Evolutionary conservation across 2,797 vertebrate genomes (phyloP), one percentile per base, ranked within the genome.

Genomic region (Mormyrops boulengeri): DNA sequence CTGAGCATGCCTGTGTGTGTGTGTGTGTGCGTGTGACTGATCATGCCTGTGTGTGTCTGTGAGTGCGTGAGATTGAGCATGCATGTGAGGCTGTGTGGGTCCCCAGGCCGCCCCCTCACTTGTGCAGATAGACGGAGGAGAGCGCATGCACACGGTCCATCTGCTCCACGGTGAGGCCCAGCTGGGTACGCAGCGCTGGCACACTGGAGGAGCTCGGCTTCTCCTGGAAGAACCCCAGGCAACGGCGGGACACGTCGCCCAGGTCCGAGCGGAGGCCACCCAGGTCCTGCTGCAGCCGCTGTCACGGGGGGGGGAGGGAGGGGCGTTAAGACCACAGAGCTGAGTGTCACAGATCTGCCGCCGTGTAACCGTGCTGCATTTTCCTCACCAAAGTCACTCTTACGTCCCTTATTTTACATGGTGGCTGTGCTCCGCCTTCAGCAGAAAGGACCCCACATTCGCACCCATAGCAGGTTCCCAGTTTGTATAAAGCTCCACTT

Each of bases 121-220:
- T 99, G 89, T 98, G 96, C 90, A 99, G 91, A 95, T 97, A 99
- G 94, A 97, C 93, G 0, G 96, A 96, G 0, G 98, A 99, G 14
- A 99, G 95, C 50, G 96, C 95, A 73, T 96, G 95, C 0, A 97
- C 95, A 82, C 94, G 96, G 86, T 98, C 97, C 89, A 96, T 97
- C 93, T 96, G 97, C 89, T 97, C 97, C 62, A 99, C 96, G 9
- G 97, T 93, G 57, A 97, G 92, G 91, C 94, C 96, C 22, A 99
- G 97, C 60, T 99, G 97, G 0, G 97, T 97, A 0, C 96, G 97
- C 44, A 99, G 92, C 22, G 92, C 93, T 1, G 97, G 97, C 0
- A 96, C 93, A 85, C 97, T 97, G 89, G 97, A 94, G 1, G 97
- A 97, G 0, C 95, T 92, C 0, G 98, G 97, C 34, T 97, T 98